Base-by-base conservation (phyloP, 92 coral and sea anemone genomes). In the Phenganax subtilis region DNA sequence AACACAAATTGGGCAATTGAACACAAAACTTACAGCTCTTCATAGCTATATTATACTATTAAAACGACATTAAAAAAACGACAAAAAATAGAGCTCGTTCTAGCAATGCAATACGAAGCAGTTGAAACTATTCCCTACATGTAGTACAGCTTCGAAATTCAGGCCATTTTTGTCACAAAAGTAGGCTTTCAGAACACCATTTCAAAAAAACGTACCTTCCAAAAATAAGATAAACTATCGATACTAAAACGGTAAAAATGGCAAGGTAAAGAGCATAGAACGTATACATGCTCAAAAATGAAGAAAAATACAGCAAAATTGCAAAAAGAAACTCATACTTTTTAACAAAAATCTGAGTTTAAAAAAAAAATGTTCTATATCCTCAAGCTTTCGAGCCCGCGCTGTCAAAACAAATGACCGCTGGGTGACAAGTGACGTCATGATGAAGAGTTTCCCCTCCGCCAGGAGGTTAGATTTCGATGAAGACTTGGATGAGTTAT, bases 321-420 rank as follows among this genome's bases (percentile, higher is more conserved):
- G 65, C n/a, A 54, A 63, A 79, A 47, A 51, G 8, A 64, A 68
- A 68, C 31, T 30, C 73, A 68, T 68, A 30, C 11, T 68, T 68
- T 14, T 20, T 2, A 8, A 30, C 6, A 1, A 30, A 37, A 37
- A 68, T 12, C 47, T 68, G 73, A 68, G 47, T 31, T 28, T 27
- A 59, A 59, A 14, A 14, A 59, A 14, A 14, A 14, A 20, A 59
- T 20, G 1, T 12, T 12, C 25, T 12, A 59, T 14, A 3, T 59
- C 25, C 25, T 14, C 15, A 59, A 59, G 16, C 7, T 59, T 9
- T 17, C 57, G 80, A 75, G 80, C 80, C 80, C 65, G 80, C 80
- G 51, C 27, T 75, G 0, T 44, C 61, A 75, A 75, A 75, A 75
- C 80, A 75, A 75, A 75, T 8, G 47, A 75, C 80, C 64, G 80